These are phyloP conservation scores for Pipra filicauda DNA, from an alignment of 2,113 vertebrate species.

Conservation along the genomic window DNA sequence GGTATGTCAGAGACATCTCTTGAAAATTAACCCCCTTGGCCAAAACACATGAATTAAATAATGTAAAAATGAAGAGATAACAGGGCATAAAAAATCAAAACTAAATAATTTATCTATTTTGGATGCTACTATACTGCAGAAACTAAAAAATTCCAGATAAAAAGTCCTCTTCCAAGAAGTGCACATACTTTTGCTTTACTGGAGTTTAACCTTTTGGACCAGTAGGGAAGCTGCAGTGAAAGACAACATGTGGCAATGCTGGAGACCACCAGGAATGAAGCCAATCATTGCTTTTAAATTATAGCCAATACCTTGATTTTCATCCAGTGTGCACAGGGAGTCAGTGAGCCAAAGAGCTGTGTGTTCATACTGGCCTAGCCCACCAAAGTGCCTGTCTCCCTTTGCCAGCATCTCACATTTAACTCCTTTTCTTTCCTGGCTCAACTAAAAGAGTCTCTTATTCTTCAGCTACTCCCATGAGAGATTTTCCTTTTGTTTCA, in stretches of 20 bases:
- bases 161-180: background rate
- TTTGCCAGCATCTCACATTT: conserved; percentile 6
- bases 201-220: background rate
- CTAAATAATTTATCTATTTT: background rate
- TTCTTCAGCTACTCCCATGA: background rate
- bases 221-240: background rate
- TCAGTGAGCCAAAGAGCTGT: background rate
- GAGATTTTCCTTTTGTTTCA: conserved; percentile 7
- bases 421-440: background rate
- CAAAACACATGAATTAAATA: background rate
- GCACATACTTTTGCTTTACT: background rate
- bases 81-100: background rate
- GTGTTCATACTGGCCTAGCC: background rate
- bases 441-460: background rate
- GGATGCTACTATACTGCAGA: background rate
- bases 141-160: background rate
- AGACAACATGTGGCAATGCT: background rate
- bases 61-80: background rate
- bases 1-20: background rate
- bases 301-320: conserved; percentile 18
- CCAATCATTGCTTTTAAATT: background rate
- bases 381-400: background rate
- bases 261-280: background rate
- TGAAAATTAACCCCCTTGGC: background rate
- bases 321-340: background rate